Base-by-base conservation (phyloP, 2,888 invertebrate genomes). In the Sylvicola fuscatus region DNA sequence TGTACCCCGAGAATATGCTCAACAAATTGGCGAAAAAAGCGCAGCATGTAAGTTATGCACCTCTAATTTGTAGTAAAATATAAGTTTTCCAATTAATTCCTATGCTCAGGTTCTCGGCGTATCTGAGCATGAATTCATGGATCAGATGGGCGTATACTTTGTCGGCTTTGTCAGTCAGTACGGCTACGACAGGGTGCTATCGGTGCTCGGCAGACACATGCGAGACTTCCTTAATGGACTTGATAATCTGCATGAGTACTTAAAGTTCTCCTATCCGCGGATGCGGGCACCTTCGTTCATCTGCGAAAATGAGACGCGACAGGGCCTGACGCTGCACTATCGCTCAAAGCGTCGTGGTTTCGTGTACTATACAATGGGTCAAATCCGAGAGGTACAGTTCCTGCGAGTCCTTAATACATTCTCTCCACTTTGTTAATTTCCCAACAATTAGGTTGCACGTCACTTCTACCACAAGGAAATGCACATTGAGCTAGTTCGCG, bases 291-390 rank as follows among this genome's bases (percentile, higher is more conserved):
- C 97, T 0, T 90, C 90, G 36, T 97, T 97, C 56, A 93, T 92
- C 46, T 92, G 92, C 50, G 93, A 93, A 56, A 87, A 90, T 51
- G 95, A 97, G 56, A 84, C 87, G 0, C 68, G 81, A 37, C 80
- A 83, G 49, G 95, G 95, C 1, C 62, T 97, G 41, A 89, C 89
- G 1, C 64, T 97, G 38, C 95, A 95, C 60, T 92, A 92, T 57
- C 67, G 90, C 36, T 90, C 89, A 45, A 90, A 89, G 55, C 65
- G 95, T 42, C 70, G 84, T 41, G 95, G 95, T 0, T 95, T 90
- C 54, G 80, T 93, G 4, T 87, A 87, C 58, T 97, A 97, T 52
- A 90, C 93, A 5, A 92, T 92, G 79, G 95, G 93, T 3, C 92
- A 92, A 58, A 90, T 93, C 43, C 67, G 82, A 52, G 84, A 81